These are phyloP conservation scores for Eulacestoma nigropectus DNA, from an alignment of 2,113 vertebrate species.

Conservation along the genomic window DNA sequence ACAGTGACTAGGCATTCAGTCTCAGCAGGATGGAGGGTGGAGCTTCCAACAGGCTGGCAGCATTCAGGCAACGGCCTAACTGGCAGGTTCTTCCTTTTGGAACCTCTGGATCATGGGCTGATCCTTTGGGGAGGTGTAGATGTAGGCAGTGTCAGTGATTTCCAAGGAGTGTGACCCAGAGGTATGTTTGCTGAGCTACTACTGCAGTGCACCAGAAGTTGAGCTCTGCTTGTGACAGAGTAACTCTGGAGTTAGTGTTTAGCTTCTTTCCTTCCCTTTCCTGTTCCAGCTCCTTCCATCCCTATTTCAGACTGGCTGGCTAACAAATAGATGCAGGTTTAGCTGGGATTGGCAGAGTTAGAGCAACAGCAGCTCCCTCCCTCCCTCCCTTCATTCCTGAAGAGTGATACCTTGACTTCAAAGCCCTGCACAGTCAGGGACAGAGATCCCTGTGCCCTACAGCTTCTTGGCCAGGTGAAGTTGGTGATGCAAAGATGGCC, in stretches of 20 bases:
- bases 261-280: background rate
- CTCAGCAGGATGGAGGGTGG: background rate
- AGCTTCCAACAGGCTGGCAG: background rate
- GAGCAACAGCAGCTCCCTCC: background rate
- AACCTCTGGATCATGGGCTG: background rate
- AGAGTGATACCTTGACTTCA: background rate
- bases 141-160: background rate
- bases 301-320: background rate
- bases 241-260: background rate
- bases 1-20: background rate
- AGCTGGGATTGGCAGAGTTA: rapidly evolving
- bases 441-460: background rate
- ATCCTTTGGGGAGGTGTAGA: background rate
- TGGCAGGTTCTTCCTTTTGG: background rate
- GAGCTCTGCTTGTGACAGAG: background rate
- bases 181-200: background rate
- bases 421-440: background rate
- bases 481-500: background rate
- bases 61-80: rapidly evolving
- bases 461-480: background rate
- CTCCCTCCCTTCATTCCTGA: background rate
- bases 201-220: rapidly evolving
- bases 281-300: background rate
- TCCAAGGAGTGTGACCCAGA: background rate
- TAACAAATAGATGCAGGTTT: background rate